Evolutionary conservation across 2,113 vertebrate species (phyloP).

Genomic region (Platanista minor): DNA sequence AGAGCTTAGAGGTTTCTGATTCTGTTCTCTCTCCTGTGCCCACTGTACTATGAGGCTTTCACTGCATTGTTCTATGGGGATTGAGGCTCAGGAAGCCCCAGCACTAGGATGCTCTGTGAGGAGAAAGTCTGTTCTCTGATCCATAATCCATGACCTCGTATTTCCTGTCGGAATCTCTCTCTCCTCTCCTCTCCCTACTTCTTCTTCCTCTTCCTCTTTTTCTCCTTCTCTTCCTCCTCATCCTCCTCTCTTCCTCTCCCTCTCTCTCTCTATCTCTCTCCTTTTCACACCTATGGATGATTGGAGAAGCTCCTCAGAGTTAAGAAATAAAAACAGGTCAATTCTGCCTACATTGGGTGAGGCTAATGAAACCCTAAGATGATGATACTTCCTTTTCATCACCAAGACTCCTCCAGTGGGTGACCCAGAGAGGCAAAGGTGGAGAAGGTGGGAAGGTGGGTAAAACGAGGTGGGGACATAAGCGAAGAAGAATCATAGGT

Average conservation of each 20-base stretch:
- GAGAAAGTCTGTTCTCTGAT: not conserved
- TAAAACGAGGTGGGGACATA: not conserved
- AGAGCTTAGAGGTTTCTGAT: not conserved
- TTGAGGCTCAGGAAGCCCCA: not conserved
- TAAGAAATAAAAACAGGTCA: not conserved
- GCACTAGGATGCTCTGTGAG: not conserved
- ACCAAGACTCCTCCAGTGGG: not conserved
- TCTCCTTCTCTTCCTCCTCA: too few relatives aligned
- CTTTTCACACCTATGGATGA: not conserved
- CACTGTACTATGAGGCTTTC: not conserved
- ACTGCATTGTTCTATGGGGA: fast-evolving
- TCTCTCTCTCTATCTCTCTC: not conserved
- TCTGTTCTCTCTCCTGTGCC: not conserved
- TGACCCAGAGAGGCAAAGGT: too few relatives aligned
- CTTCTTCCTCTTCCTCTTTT: not conserved
- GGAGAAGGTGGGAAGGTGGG: not conserved
- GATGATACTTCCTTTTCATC: fast-evolving
- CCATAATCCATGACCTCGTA: not conserved
- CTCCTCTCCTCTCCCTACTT: not conserved
- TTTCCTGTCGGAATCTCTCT: not conserved
- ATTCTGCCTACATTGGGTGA: not conserved
- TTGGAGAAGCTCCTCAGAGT: not conserved
- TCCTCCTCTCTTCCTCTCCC: too few relatives aligned
- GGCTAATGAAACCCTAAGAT: not conserved
- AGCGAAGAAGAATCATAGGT: fast-evolving